These are phyloP conservation scores for Automeris io DNA, from an alignment of 2,888 invertebrate genomes.

Conservation along the genomic window DNA sequence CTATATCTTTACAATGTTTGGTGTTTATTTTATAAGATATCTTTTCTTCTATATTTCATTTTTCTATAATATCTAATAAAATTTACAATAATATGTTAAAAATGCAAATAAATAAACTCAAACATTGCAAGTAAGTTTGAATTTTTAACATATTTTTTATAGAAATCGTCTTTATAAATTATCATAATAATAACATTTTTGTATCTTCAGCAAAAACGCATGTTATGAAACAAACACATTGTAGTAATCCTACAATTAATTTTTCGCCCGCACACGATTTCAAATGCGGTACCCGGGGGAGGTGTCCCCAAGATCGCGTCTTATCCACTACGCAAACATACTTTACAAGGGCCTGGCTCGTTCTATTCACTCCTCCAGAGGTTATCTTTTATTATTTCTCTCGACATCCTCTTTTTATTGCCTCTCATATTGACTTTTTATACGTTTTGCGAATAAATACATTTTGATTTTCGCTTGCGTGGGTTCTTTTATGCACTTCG, in stretches of 20 bases:
- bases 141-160: no score
- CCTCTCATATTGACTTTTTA: slow-evolving; percentile 76
- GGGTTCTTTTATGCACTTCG: slow-evolving; percentile 53
- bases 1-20: no score
- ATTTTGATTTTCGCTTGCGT: slow-evolving; percentile 70
- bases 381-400: slow-evolving; percentile 75
- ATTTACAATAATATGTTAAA: no score
- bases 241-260: slow-evolving; percentile 59
- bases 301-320: slow-evolving; percentile 69
- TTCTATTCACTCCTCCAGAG: slow-evolving; percentile 68
- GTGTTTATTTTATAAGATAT: no score
- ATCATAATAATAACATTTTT: no score
- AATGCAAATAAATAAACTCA: no score
- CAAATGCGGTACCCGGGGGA: slow-evolving; percentile 42
- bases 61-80: no score
- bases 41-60: no score
- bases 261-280: slow-evolving; percentile 41
- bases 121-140: no score
- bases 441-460: slow-evolving; percentile 72
- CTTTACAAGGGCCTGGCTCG: slow-evolving; percentile 66
- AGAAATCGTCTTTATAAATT: no score
- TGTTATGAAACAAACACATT: slow-evolving; percentile 43
- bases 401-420: slow-evolving; percentile 68
- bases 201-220: no score
- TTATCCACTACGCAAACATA: slow-evolving; percentile 75